Conservation (phyloP, 2,888 invertebrate species). For the Agrenia bidenticulata region DNA sequence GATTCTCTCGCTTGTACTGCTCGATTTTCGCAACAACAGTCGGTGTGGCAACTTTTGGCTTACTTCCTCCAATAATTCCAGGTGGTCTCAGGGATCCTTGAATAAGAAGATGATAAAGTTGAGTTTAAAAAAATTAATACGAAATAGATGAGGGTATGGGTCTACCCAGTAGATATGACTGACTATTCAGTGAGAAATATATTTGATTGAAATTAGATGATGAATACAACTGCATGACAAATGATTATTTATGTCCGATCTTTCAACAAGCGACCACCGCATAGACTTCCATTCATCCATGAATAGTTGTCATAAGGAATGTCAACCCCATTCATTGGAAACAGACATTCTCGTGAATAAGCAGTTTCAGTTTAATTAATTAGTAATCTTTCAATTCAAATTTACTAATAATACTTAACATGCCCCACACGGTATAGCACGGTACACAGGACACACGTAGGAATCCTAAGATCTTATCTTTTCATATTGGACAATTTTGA, state of each 20-base stretch:
- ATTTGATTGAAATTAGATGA: slow-evolving; percentile 18
- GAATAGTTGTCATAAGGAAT: slow-evolving; percentile 18
- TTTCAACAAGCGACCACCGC: slow-evolving; percentile 20
- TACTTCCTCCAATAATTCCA: slow-evolving; percentile 90
- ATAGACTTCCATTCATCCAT: slow-evolving; percentile 11
- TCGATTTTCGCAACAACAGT: slow-evolving; percentile 96
- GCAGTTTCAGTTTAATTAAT: slow-evolving; percentile 11
- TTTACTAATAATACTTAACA: too few relatives aligned
- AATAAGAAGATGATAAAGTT: slow-evolving; percentile 56
- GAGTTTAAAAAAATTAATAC: neutral
- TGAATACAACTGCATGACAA: slow-evolving; percentile 19
- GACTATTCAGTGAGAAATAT: neutral
- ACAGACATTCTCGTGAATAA: slow-evolving; percentile 1
- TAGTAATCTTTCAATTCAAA: slow-evolving; percentile 6
- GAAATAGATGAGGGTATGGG: neutral
- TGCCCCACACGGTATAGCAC: slow-evolving; percentile 13
- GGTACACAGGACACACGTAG: too few relatives aligned
- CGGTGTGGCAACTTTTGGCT: slow-evolving; percentile 96
- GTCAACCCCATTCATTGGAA: slow-evolving; percentile 14
- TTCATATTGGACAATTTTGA: too few relatives aligned
- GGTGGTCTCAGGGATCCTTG: slow-evolving; percentile 84
- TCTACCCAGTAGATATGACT: neutral
- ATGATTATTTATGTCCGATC: slow-evolving; percentile 21
- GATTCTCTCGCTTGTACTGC: slow-evolving; percentile 96
- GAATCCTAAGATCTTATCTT: too few relatives aligned